A percentile compares a stretch with the other conserved stretches of the same genome.
Conservation (phyloP, 1,140 invertebrate species). For the Oscheius sp. region DNA sequence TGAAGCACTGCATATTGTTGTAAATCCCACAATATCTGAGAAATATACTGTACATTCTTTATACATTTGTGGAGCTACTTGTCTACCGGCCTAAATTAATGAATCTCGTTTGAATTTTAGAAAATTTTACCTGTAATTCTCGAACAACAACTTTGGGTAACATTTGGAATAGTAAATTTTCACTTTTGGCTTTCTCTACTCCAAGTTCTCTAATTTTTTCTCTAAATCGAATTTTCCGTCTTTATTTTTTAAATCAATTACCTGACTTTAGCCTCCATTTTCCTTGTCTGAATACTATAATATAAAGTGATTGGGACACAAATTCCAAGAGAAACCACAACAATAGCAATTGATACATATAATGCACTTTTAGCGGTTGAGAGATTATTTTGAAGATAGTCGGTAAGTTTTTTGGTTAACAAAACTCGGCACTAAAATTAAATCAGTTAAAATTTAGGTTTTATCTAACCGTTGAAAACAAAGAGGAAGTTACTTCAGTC, state of each 20-base stretch:
- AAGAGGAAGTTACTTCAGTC: background rate
- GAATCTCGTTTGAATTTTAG: background rate
- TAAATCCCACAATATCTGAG: slow-evolving; percentile 16
- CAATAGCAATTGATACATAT: background rate
- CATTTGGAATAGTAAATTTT: slow-evolving; percentile 4
- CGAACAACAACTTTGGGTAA: slow-evolving; percentile 5
- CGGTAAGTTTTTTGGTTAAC: background rate
- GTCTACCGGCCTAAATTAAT: slow-evolving; percentile 1
- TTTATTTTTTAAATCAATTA: background rate
- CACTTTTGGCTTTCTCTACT: slow-evolving; percentile 10
- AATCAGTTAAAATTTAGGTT: background rate
- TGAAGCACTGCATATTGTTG: background rate
- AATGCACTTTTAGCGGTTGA: background rate
- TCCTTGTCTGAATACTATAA: background rate
- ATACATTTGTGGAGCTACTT: slow-evolving; percentile 12
- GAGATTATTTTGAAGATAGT: background rate
- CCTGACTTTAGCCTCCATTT: background rate
- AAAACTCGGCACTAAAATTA: background rate
- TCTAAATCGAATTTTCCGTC: background rate
- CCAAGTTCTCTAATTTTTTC: slow-evolving; percentile 11
- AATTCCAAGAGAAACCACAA: background rate
- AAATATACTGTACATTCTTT: slow-evolving; percentile 8
- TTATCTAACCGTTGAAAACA: background rate
- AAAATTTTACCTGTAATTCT: background rate
- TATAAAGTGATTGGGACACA: background rate